Evolutionary conservation across 2,888 invertebrate species (phyloP), one percentile per base, ranked within the genome.

Genomic region (Ennomos fuscantarius): DNA sequence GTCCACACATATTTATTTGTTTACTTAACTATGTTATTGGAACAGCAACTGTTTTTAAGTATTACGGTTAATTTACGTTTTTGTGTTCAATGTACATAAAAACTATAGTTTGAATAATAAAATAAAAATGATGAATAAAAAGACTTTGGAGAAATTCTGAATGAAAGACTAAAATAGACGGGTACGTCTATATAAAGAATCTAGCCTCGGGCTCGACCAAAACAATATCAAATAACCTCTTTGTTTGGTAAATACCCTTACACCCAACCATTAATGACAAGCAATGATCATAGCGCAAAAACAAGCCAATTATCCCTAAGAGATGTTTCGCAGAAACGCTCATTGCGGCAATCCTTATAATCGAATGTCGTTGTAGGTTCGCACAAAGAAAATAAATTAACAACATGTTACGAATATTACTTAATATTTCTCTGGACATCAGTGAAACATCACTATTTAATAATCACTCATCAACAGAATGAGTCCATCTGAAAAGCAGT

Each of bases 301-400:
- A 64, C 53, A 64, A 63, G 56, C 63, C 63, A 58, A 66, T 65
- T 63, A 62, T 50, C 46, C 34, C 46, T 24, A 50, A 59, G 60
- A 55, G 61, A 62, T 58, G 62, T 62, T 61, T 60, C 58, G 43
- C 24, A 12, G 45, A 55, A 55, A 63, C 61, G 49, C 57, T 65
- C 70, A 74, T 71, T 67, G 66, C 67, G 60, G 52, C 68, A 69
- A 69, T 71, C 70, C 56, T 55, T 55, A 65, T 72, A 75, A 77
- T 75, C 70, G 66, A 69, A 68, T 67, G 68, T 71, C 58, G 55
- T 63, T 47, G 55, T 24, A 55, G 56, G 60, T 11, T n/a, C 3
- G 12, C 15, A 13, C 11, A 6, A 31, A 33, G 40, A 9, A 24
- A 36, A 40, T 40, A 9, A 40, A 9, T 15, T n/a, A 31, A 11